phyloP scores from a whole-genome alignment of 2,797 vertebrate genomes.

The Rallus crepitans region DNA sequence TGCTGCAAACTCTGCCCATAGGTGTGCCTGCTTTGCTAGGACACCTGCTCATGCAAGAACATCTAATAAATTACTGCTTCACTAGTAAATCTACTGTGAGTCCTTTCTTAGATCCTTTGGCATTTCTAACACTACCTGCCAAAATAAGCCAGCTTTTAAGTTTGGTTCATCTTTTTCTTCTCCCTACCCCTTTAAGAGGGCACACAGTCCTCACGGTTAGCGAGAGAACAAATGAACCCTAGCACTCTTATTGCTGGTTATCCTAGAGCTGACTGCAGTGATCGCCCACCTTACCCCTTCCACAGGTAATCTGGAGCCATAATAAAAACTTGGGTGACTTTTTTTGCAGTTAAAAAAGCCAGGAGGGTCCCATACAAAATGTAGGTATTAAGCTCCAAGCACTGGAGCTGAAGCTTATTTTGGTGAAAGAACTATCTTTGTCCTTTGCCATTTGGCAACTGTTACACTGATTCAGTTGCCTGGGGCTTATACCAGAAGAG shows the following conservation, averaged over 20 bases:
- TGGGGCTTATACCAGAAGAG: not conserved
- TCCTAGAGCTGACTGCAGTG: not conserved
- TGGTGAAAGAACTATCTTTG: not conserved
- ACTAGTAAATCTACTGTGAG: too few relatives aligned
- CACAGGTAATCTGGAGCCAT: not conserved
- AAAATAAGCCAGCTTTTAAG: not conserved
- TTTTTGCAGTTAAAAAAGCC: not conserved
- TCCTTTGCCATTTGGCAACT: not conserved
- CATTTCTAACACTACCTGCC: not conserved
- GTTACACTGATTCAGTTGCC: not conserved
- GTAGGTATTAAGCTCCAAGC: not conserved
- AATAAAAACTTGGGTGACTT: not conserved
- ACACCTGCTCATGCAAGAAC: too few relatives aligned
- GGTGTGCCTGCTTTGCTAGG: too few relatives aligned
- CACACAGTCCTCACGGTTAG: not conserved
- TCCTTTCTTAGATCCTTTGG: too few relatives aligned
- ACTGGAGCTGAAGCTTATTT: not conserved
- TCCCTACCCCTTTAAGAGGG: not conserved
- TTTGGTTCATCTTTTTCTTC: not conserved
- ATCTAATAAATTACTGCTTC: too few relatives aligned
- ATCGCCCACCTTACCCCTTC: not conserved
- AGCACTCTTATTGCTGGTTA: not conserved
- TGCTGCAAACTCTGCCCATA: too few relatives aligned
- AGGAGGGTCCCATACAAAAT: not conserved
- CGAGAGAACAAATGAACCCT: not conserved